Conservation (phyloP, 2,888 invertebrate genomes). For the Saturnia japonica region DNA sequence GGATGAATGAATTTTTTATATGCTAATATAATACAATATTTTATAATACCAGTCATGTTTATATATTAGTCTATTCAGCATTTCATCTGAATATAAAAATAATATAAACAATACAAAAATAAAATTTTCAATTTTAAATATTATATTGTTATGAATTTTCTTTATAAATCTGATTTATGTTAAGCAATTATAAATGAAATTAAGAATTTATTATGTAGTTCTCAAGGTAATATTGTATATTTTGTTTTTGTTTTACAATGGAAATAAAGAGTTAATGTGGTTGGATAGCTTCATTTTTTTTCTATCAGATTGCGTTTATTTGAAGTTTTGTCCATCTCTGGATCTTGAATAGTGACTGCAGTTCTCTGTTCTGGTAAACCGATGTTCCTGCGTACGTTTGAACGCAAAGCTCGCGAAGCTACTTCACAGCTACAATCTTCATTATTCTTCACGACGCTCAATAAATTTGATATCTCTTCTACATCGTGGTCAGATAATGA, state of each 20-base stretch:
- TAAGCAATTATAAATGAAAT: neutral
- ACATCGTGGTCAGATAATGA: slow-evolving; percentile 2
- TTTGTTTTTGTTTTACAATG: neutral
- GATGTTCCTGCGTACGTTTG: slow-evolving; percentile 45
- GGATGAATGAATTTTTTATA: slow-evolving; percentile 31
- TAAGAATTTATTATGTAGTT: neutral
- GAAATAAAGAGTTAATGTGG: neutral
- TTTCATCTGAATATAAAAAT: neutral
- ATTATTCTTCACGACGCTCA: slow-evolving; percentile 38
- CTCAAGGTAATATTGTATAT: too few relatives aligned
- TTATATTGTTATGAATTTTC: neutral
- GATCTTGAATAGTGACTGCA: neutral
- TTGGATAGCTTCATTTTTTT: neutral
- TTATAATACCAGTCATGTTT: neutral
- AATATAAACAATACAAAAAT: neutral
- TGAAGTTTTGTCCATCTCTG: neutral
- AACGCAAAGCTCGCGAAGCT: slow-evolving; percentile 45
- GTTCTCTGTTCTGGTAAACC: slow-evolving; percentile 25
- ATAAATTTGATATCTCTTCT: slow-evolving; percentile 30
- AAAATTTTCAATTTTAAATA: neutral
- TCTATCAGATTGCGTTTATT: neutral
- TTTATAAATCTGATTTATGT: neutral
- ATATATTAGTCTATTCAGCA: neutral
- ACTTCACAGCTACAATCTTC: slow-evolving; percentile 49
- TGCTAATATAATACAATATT: neutral